Evolutionary conservation across 2,797 vertebrate species (phyloP).

Genomic region (Urosaurus nigricauda): DNA sequence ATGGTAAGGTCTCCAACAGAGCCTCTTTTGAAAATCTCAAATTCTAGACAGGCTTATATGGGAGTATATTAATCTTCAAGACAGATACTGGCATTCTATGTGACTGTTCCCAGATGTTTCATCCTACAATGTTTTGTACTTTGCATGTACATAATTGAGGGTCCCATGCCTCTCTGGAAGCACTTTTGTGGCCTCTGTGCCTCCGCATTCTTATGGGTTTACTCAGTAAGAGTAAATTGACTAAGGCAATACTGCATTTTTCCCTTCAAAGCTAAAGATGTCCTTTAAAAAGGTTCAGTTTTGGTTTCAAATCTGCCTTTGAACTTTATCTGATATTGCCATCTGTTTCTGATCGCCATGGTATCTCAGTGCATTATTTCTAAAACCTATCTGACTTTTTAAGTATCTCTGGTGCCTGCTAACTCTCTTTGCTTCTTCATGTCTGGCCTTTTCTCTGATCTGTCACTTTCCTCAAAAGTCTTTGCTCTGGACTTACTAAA

Average conservation of each 20-base stretch:
- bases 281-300: not conserved
- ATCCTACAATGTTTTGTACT: not conserved
- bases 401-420: not conserved
- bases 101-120: not conserved
- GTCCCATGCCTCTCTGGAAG: not conserved
- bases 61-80: fast-evolving
- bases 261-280: not conserved
- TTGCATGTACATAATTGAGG: not conserved
- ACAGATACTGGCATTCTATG: not conserved
- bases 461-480: not conserved
- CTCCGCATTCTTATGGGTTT: not conserved
- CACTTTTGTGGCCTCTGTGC: too few relatives aligned
- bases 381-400: not conserved
- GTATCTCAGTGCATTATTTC: not conserved
- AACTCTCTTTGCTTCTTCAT: not conserved
- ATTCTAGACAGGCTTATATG: not conserved
- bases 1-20: too few relatives aligned
- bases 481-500: not conserved
- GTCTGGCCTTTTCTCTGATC: not conserved
- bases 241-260: not conserved
- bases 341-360: not conserved
- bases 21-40: not conserved
- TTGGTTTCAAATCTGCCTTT: slow-evolving; percentile 5
- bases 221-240: not conserved
- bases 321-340: slow-evolving; percentile 6